A percentile compares a stretch with the other conserved stretches of the same genome.
Evolutionary conservation across 2,888 invertebrate species (phyloP).

Genomic region (Stenichneumon culpator): DNA sequence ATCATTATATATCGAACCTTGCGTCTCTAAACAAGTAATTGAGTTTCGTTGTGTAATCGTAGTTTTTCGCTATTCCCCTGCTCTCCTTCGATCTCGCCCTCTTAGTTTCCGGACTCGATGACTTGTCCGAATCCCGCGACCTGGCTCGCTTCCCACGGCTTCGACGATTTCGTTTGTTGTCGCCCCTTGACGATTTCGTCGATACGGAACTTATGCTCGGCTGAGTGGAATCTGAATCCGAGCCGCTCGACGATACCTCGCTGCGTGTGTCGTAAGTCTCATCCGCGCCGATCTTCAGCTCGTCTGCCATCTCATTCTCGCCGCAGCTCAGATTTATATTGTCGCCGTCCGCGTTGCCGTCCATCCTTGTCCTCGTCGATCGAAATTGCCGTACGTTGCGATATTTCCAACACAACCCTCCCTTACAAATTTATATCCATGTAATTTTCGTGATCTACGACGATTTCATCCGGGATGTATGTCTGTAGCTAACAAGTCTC

Average conservation of each 20-base stretch:
- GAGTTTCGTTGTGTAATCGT: conserved; percentile 95
- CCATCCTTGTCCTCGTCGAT: conserved; percentile 55
- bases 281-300: conserved; percentile 91
- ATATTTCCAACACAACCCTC: conserved; percentile 12
- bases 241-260: conserved; percentile 94
- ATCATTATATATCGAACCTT: conserved; percentile 82
- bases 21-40: conserved; percentile 98
- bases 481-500: conserved; percentile 60
- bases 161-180: conserved; percentile 82
- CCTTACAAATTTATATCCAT: conserved; percentile 63
- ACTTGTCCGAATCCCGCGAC: conserved; percentile 80
- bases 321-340: conserved; percentile 82
- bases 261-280: conserved; percentile 94
- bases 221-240: conserved; percentile 88
- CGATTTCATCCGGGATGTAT: conserved; percentile 62
- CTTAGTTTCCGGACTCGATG: conserved; percentile 83
- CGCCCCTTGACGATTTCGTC: conserved; percentile 87
- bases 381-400: neutral
- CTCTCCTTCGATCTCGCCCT: conserved; percentile 83
- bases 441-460: conserved; percentile 10
- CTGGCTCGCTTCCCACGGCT: conserved; percentile 80
- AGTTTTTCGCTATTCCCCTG: conserved; percentile 88
- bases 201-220: conserved; percentile 93
- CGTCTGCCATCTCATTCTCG: conserved; percentile 90
- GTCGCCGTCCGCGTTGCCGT: conserved; percentile 79